phyloP scores from a whole-genome alignment of 2,888 invertebrate species.

The Calameuta idolon region DNA sequence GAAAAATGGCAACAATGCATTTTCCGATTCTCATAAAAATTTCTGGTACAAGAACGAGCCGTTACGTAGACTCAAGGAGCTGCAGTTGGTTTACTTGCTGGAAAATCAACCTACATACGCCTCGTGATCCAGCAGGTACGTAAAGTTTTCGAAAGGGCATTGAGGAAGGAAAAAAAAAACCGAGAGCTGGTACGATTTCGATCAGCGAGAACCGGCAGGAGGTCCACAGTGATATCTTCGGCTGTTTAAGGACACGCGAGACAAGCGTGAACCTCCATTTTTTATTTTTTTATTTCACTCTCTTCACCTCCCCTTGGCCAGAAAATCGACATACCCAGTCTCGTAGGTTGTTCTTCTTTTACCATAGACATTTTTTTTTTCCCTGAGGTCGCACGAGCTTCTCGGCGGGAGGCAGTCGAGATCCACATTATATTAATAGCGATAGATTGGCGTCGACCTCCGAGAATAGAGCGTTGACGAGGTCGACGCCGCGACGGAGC shows the following conservation, averaged over 20 bases:
- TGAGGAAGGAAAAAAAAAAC: too few relatives aligned
- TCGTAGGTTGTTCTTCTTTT: background rate
- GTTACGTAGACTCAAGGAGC: background rate
- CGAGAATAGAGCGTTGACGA: conserved; percentile 3
- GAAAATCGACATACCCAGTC: background rate
- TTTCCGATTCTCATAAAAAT: background rate
- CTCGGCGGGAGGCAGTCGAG: conserved; percentile 35
- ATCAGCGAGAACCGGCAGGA: background rate
- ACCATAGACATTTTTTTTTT: background rate
- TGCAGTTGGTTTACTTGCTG: background rate
- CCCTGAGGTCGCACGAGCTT: conserved; percentile 3
- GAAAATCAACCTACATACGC: background rate
- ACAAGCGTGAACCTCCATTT: conserved; percentile 38
- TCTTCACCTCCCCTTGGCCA: background rate
- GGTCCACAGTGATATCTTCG: background rate
- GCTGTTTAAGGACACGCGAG: conserved; percentile 11
- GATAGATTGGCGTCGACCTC: conserved; percentile 33
- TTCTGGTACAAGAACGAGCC: background rate
- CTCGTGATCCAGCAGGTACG: background rate
- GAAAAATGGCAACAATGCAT: background rate
- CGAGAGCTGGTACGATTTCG: background rate
- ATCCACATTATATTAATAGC: conserved; percentile 48
- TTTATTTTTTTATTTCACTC: conserved; percentile 13
- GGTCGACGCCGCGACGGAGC: background rate
- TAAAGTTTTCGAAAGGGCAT: background rate